Evolutionary conservation across 2,797 vertebrate genomes (phyloP), one percentile per base, ranked within the genome.

Genomic region (Furcifer pardalis): DNA sequence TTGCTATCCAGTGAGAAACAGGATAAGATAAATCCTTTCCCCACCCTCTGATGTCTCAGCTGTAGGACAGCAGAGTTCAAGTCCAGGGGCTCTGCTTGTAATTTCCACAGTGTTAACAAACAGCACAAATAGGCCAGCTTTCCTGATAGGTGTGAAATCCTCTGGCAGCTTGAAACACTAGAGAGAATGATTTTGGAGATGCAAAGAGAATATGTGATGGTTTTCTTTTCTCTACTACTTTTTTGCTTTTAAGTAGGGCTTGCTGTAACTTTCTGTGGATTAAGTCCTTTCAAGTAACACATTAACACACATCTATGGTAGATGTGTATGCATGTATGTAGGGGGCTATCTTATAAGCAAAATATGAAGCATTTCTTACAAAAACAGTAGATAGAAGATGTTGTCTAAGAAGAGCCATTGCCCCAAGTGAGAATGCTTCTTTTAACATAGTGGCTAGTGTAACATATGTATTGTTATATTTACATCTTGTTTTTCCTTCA

Each of bases 61-160:
- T 86, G 42, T 13, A 86, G 62, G 17, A 10, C 0, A 76, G 0
- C 40, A 30, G 9, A 32, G 0, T 68, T 7, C 1, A 68, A 82
- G 17, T 25, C 30, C 84, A 65, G 1, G 46, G 6, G 12, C 32
- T 82, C 37, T 46, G 49, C 21, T 59, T 27, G 75, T 85, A 30
- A 76, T 87, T 87, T 35, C 37, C 3, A 0, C n/a, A 49, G 42
- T 78, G 49, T 12, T 79, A 77, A 78, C 15, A 79, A 71, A 4
- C 68, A 86, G 7, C 44, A 81, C 42, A 87, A 87, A 81, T 9
- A 30, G 68, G 6, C 4, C 40, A 60, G 62, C 19, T 86, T 89
- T 37, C 46, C 77, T 72, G 66, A 42, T 0, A 15, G 77, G 27
- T 35, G 21, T 7, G 12, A 90, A 81, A 32, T 56, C 79, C 10